Evolutionary conservation across 2,888 invertebrate genomes (phyloP), one percentile per base, ranked within the genome.

Genomic region (Drosophila planitibia): DNA sequence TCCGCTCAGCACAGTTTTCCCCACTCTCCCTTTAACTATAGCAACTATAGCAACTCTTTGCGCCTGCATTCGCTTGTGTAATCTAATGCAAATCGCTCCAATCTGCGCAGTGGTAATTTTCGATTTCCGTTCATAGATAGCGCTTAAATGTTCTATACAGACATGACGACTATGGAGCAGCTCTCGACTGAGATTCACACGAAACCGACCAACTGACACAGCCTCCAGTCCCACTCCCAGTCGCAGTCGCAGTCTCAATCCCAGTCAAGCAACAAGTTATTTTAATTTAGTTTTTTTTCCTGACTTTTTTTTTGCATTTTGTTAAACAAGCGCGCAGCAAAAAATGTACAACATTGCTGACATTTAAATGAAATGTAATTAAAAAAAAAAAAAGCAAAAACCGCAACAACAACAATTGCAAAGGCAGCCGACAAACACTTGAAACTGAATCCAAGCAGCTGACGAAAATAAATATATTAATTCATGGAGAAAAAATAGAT

Each of bases 41-140:
- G 33, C 54, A 25, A 51, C 41, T 30, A 62, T 19, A 63, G 65
- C 69, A 63, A 35, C 49, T 66, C 53, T 66, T 32, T 54, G 65
- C 67, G 65, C 67, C 49, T 70, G 68, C 73, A 76, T 57, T 81
- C 61, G 41, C 47, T 55, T 41, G 30, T 39, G 32, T 32, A 89
- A 88, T 90, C 88, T 80, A 83, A 89, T 89, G 91, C 85, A 91
- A 89, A 89, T 91, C 83, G 85, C 83, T 89, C 75, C 72, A 85
- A 89, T 90, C 90, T 81, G 85, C 64, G 81, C 80, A 76, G 72
- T 87, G 76, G 90, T 88, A 91, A 91, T 91, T 90, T 89, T 91
- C 91, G 91, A 91, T 91, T 91, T 91, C 91, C 91, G 89, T 64
- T 83, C 82, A 67, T 59, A 82, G 89, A 87, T 91, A 91, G 79